phyloP scores from a whole-genome alignment of 1,140 invertebrate genomes.

The Tribolium madens region DNA sequence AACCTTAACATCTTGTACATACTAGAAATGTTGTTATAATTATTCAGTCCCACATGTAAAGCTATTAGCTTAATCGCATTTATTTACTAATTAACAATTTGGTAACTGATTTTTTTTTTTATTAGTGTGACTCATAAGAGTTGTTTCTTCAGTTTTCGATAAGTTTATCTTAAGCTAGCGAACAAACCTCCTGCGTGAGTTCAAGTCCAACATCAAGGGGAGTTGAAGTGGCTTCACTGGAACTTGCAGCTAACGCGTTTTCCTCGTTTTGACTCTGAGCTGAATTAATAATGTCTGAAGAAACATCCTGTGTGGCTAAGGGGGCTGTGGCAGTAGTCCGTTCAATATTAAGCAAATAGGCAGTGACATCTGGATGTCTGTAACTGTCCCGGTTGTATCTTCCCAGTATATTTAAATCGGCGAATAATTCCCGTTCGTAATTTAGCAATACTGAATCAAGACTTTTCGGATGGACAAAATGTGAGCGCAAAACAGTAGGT shows the following conservation, averaged over 20 bases:
- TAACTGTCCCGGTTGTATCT: conserved; percentile 67
- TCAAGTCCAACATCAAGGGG: conserved; percentile 53
- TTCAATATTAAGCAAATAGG: conserved; percentile 71
- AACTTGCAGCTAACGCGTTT: conserved; percentile 18
- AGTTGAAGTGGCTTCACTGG: conserved; percentile 33
- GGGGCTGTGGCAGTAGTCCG: conserved; percentile 47
- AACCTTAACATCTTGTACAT: background rate
- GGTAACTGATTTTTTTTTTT: background rate
- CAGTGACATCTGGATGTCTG: conserved; percentile 68
- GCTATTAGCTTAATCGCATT: conserved; percentile 13
- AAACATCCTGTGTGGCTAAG: conserved; percentile 43
- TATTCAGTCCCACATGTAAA: conserved; percentile 18
- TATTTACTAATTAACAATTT: conserved; percentile 11
- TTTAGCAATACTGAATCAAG: conserved; percentile 79
- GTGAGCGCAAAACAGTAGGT: conserved; percentile 68
- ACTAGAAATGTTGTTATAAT: background rate
- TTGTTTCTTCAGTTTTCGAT: background rate
- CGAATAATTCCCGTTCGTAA: conserved; percentile 80
- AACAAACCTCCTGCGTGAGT: conserved; percentile 62
- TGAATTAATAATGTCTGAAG: conserved; percentile 44
- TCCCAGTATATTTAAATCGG: conserved; percentile 77
- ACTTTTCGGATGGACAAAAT: conserved; percentile 79
- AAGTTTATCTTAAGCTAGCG: background rate
- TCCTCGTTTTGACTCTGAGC: conserved; percentile 24
- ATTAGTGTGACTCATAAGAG: background rate